Evolutionary conservation across 2,113 vertebrate genomes (phyloP), one percentile per base, ranked within the genome.

Genomic region (Trachemys scripta): DNA sequence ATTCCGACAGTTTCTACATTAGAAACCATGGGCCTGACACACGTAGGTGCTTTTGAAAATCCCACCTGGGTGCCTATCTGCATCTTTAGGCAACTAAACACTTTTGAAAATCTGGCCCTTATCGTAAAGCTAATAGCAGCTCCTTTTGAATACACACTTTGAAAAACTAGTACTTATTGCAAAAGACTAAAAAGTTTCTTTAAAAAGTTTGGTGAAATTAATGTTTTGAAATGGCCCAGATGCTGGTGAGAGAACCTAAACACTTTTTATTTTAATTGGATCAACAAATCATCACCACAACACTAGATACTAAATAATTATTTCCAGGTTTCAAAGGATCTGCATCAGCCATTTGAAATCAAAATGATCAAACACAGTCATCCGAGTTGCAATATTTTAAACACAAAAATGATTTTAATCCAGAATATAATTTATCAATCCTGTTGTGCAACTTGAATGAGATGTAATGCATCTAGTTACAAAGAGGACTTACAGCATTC

Each of bases 401-500:
- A 91, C 20, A 94, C 72, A 96, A 88, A 95, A 80, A 31, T 62
- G 69, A 88, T 94, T 85, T 95, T 95, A 86, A 96, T 97, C 80
- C 72, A 92, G 14, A 65, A 79, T 57, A 90, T 84, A 95, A 90
- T 97, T 97, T 97, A 96, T 95, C 95, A 97, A 97, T 90, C 47
- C 81, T 97, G 94, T 94, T 95, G 94, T 96, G 93, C 95, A 88
- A 95, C 82, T 93, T 97, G 94, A 95, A 97, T 94, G 84, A 90
- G 94, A 95, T 92, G 96, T 95, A 96, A 97, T 96, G 94, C 86
- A 91, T 96, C 92, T 97, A 97, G 94, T 97, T 95, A 93, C 31
- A n/a, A 96, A 97, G 85, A 97, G 53, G 92, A 87, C 94, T 96
- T 82, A 92, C 49, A 95, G 85, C 93, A 96, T 95, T 95, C 89